Evolutionary conservation across 1,140 invertebrate species (phyloP).

Genomic region (Ectropis grisescens): DNA sequence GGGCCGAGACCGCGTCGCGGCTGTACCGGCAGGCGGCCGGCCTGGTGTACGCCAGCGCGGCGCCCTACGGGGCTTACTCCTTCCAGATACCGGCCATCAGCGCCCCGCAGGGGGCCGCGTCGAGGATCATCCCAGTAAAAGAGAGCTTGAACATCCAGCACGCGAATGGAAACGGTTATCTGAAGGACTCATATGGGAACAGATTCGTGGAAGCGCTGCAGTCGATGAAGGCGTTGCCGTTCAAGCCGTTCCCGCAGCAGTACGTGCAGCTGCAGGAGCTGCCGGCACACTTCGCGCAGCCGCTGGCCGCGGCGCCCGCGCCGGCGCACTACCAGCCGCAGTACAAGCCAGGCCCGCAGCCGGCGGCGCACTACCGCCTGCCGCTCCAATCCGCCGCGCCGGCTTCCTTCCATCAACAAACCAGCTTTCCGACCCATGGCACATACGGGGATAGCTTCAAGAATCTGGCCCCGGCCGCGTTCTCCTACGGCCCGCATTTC

Average conservation of each 20-base stretch:
- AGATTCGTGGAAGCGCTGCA: slow-evolving; percentile 33
- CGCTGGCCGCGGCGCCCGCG: slow-evolving; percentile 23
- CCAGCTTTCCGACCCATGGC: too few relatives aligned
- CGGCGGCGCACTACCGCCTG: too few relatives aligned
- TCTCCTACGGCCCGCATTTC: too few relatives aligned
- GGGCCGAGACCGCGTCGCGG: slow-evolving; percentile 34
- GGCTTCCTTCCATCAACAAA: too few relatives aligned
- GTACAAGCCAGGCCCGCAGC: too few relatives aligned
- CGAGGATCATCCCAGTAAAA: slow-evolving; percentile 32
- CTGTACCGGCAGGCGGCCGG: slow-evolving; percentile 34
- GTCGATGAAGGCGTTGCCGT: slow-evolving; percentile 29
- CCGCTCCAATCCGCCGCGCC: too few relatives aligned
- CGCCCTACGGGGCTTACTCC: slow-evolving; percentile 43
- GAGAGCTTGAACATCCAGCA: slow-evolving; percentile 26
- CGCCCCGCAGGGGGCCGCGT: slow-evolving; percentile 18
- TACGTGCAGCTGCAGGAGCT: slow-evolving; percentile 49
- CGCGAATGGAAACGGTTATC: slow-evolving; percentile 32
- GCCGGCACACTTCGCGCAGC: slow-evolving; percentile 47
- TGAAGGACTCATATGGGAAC: slow-evolving; percentile 57
- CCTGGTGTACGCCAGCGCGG: slow-evolving; percentile 45
- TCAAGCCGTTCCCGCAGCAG: slow-evolving; percentile 45
- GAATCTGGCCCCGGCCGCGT: too few relatives aligned
- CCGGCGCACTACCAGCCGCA: too few relatives aligned
- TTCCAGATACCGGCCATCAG: slow-evolving; percentile 32
- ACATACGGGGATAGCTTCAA: too few relatives aligned